Percentiles rank a stretch among this genome's conserved stretches.
These are phyloP conservation scores for Oenanthe melanoleuca DNA, from an alignment of 2,113 vertebrate species.

Conservation along the genomic window DNA sequence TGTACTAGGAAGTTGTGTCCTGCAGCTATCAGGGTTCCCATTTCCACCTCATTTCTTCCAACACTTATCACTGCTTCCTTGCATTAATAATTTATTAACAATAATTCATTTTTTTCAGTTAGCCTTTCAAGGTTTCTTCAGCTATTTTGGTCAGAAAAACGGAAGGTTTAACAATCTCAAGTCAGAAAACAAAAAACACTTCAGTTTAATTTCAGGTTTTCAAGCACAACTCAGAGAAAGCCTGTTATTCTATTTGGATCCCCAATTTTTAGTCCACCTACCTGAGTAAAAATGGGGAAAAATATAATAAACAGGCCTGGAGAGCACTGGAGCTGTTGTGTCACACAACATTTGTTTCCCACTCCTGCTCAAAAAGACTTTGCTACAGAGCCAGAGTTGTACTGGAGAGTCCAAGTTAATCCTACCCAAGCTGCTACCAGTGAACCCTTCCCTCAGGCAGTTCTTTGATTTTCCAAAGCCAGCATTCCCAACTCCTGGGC, in stretches of 20 bases:
- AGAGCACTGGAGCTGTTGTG: conserved; percentile 13
- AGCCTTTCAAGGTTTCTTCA: conserved; percentile 28
- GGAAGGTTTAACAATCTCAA: conserved; percentile 58
- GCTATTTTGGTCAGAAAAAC: conserved; percentile 60
- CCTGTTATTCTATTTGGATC: conserved; percentile 23
- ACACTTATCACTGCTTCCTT: conserved; percentile 27
- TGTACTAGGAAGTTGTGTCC: not conserved
- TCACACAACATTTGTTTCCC: not conserved
- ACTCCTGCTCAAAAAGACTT: conserved; percentile 42
- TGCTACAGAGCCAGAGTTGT: conserved; percentile 46
- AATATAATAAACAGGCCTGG: conserved; percentile 54
- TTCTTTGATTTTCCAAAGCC: conserved; percentile 10
- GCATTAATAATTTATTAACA: conserved; percentile 45
- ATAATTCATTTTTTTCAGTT: not conserved
- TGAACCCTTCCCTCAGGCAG: conserved; percentile 18
- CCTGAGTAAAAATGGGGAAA: conserved; percentile 75
- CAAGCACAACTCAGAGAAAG: conserved; percentile 59
- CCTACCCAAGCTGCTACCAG: conserved; percentile 38
- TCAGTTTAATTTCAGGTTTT: conserved; percentile 57
- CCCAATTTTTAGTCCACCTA: conserved; percentile 66
- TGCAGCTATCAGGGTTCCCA: conserved; percentile 19
- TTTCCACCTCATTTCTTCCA: conserved; percentile 32
- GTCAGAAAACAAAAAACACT: conserved; percentile 28
- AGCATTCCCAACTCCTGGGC: not conserved
- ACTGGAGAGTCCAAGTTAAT: conserved; percentile 50